Evolutionary conservation across 2,888 invertebrate species (phyloP).

Genomic region (Temnothorax ravouxi): DNA sequence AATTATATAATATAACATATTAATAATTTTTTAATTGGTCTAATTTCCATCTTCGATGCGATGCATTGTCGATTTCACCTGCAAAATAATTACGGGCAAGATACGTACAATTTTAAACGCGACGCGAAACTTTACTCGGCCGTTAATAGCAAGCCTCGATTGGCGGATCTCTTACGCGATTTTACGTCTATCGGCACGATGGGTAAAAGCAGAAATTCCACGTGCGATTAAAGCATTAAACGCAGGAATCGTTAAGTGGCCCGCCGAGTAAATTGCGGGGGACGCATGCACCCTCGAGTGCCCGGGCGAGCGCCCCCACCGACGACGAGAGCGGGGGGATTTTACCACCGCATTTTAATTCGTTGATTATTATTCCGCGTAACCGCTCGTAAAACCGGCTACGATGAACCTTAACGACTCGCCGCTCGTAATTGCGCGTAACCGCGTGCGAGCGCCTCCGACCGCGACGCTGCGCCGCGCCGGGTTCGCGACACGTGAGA

Average conservation of each 20-base stretch:
- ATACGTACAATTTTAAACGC: neutral
- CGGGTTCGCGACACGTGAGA: slow-evolving; percentile 62
- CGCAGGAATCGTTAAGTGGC: slow-evolving; percentile 36
- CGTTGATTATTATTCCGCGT: slow-evolving; percentile 72
- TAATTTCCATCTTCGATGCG: neutral
- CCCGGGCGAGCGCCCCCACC: neutral
- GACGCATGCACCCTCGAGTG: slow-evolving; percentile 30
- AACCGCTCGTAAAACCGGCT: slow-evolving; percentile 71
- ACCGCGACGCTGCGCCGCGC: neutral
- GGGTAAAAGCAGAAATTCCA: neutral
- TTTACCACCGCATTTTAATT: slow-evolving; percentile 61
- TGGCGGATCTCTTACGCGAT: neutral
- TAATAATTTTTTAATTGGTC: neutral
- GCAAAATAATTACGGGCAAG: neutral
- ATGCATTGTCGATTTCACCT: neutral
- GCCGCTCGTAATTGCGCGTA: slow-evolving; percentile 72
- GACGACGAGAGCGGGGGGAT: slow-evolving; percentile 29
- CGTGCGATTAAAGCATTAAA: slow-evolving; percentile 50
- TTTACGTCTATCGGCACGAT: slow-evolving; percentile 15
- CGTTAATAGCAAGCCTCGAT: neutral
- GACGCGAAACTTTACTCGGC: neutral
- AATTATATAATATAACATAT: neutral
- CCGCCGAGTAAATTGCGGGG: slow-evolving; percentile 20
- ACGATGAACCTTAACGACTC: slow-evolving; percentile 76
- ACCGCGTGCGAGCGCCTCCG: slow-evolving; percentile 50